These are phyloP conservation scores for Drosophila lacertosa DNA, from an alignment of 1,140 invertebrate species.

Conservation along the genomic window DNA sequence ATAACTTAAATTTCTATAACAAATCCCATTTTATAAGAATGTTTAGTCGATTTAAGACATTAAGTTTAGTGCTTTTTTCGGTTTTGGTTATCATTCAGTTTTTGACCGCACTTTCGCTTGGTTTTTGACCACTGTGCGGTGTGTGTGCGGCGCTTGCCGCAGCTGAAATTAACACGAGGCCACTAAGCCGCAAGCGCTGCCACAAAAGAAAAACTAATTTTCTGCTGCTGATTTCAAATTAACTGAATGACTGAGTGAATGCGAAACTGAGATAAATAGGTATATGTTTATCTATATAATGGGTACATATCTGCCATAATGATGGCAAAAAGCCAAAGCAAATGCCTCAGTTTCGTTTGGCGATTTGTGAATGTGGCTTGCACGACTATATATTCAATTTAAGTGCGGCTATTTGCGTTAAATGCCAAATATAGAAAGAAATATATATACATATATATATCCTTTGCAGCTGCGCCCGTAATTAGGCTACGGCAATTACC, in stretches of 20 bases:
- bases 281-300: conserved; percentile 7
- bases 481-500: conserved; percentile 44
- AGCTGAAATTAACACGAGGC: conserved; percentile 32
- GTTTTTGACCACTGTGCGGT: conserved; percentile 17
- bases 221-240: conserved; percentile 83
- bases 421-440: conserved; percentile 1
- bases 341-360: conserved; percentile 8
- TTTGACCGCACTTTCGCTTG: not conserved
- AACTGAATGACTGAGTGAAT: conserved; percentile 71
- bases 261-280: conserved; percentile 31
- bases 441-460: not conserved
- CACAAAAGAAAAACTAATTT: conserved; percentile 77
- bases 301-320: conserved; percentile 4
- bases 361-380: conserved; percentile 6
- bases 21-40: too few species aligned
- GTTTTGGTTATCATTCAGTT: too few species aligned
- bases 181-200: conserved; percentile 49
- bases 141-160: conserved; percentile 8
- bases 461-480: conserved; percentile 44
- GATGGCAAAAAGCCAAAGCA: conserved; percentile 16
- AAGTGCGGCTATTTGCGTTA: not conserved
- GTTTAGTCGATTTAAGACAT: too few species aligned
- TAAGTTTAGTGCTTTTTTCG: too few species aligned
- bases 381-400: conserved; percentile 12
- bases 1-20: too few species aligned